Evolutionary conservation across 1,140 invertebrate genomes (phyloP).

Genomic region (Rhopalosiphum maidis): DNA sequence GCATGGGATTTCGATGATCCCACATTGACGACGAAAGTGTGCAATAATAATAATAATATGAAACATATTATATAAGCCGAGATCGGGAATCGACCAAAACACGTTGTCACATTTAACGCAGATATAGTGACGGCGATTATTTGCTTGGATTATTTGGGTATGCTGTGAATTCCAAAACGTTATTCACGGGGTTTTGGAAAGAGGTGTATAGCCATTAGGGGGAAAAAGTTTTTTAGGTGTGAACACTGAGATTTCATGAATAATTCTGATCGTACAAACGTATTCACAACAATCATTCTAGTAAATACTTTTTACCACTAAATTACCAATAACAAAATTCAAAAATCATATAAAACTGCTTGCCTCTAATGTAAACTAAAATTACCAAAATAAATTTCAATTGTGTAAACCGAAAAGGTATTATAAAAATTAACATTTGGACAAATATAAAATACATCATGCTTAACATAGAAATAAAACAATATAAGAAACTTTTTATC

Average conservation of each 20-base stretch:
- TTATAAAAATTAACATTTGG: background rate
- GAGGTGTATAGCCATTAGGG: background rate
- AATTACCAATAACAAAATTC: background rate
- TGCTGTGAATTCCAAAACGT: constrained; percentile 13
- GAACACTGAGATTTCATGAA: background rate
- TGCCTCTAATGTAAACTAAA: background rate
- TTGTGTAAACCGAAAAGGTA: background rate
- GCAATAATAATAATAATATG: constrained; percentile 37
- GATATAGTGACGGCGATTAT: constrained; percentile 50
- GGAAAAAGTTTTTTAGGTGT: background rate
- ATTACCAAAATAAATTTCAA: background rate
- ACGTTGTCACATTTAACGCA: constrained; percentile 53
- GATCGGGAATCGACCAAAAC: constrained; percentile 54
- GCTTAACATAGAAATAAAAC: background rate
- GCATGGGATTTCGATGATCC: constrained; percentile 40
- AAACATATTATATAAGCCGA: constrained; percentile 37
- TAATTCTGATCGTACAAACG: background rate
- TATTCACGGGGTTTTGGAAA: background rate
- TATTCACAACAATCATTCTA: background rate
- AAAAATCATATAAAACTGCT: background rate
- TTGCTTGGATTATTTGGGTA: constrained; percentile 43
- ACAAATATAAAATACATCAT: background rate
- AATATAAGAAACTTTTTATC: background rate
- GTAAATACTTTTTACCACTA: background rate
- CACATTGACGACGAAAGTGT: constrained; percentile 43